A percentile compares a stretch with the other conserved stretches of the same genome.
These are phyloP conservation scores for Platypus cylindrus DNA, from an alignment of 2,888 invertebrate genomes.

Conservation along the genomic window DNA sequence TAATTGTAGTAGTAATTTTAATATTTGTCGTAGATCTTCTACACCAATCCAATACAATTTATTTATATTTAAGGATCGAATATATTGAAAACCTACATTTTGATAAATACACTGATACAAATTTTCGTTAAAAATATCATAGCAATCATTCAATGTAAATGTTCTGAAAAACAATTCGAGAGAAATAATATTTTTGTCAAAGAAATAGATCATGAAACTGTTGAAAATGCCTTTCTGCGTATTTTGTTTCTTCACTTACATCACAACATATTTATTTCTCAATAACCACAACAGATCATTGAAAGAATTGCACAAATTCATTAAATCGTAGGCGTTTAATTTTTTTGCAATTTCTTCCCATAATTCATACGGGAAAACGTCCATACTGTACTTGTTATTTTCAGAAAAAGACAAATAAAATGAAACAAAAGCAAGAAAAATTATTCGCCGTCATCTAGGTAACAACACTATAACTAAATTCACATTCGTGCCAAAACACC, in stretches of 20 bases:
- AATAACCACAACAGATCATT: slow-evolving; percentile 9
- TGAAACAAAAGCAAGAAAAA: too few species aligned
- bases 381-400: too few species aligned
- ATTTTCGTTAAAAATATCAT: slow-evolving; percentile 10
- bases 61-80: slow-evolving; percentile 13
- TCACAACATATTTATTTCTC: slow-evolving; percentile 14
- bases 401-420: too few species aligned
- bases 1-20: slow-evolving; percentile 11
- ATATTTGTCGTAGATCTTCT: slow-evolving; percentile 12
- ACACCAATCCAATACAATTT: slow-evolving; percentile 14
- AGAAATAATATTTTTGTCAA: background rate
- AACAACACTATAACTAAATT: too few species aligned
- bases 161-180: slow-evolving; percentile 8
- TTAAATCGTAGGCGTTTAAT: slow-evolving; percentile 11
- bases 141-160: slow-evolving; percentile 13
- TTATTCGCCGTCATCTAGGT: too few species aligned
- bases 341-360: slow-evolving; percentile 14
- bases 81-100: slow-evolving; percentile 12
- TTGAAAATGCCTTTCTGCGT: too few species aligned
- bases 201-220: too few species aligned
- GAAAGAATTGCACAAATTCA: slow-evolving; percentile 13
- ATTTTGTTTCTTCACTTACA: slow-evolving; percentile 9
- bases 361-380: slow-evolving; percentile 12
- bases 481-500: too few species aligned
- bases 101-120: slow-evolving; percentile 9